phyloP scores from a whole-genome alignment of 2,797 vertebrate genomes.

The Myiotriccus ornatus region DNA sequence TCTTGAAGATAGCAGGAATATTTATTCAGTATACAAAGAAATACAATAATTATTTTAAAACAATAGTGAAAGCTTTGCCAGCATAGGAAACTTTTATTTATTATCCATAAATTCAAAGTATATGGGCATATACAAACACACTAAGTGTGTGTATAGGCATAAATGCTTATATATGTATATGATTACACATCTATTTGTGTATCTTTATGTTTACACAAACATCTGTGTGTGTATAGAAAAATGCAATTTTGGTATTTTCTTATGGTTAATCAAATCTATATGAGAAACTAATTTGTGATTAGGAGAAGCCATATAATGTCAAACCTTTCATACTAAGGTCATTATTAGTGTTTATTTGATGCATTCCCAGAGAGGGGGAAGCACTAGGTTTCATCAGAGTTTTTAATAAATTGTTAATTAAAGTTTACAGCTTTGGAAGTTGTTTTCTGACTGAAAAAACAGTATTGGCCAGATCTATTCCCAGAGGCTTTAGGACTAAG shows the following conservation, averaged over 20 bases:
- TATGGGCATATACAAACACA: neutral
- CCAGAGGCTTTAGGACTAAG: neutral
- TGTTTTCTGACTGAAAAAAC: neutral
- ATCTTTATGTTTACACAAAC: neutral
- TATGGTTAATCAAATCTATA: neutral
- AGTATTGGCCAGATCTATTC: neutral
- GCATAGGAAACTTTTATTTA: neutral
- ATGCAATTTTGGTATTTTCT: neutral
- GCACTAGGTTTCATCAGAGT: neutral
- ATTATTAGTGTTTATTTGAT: neutral
- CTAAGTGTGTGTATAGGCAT: neutral
- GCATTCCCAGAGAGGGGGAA: neutral
- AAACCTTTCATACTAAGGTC: neutral
- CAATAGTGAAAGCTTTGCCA: neutral
- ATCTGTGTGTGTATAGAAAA: neutral
- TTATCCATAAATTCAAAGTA: neutral
- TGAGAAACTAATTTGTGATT: neutral
- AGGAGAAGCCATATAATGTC: neutral
- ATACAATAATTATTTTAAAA: neutral
- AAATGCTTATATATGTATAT: neutral
- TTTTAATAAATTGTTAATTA: conserved; percentile 16
- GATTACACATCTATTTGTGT: neutral
- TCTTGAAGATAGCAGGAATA: neutral
- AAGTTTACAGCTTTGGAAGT: neutral
- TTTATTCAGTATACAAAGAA: neutral